These are phyloP conservation scores for Agonopterix alstromeriana DNA, from an alignment of 2,888 invertebrate species.

Conservation along the genomic window DNA sequence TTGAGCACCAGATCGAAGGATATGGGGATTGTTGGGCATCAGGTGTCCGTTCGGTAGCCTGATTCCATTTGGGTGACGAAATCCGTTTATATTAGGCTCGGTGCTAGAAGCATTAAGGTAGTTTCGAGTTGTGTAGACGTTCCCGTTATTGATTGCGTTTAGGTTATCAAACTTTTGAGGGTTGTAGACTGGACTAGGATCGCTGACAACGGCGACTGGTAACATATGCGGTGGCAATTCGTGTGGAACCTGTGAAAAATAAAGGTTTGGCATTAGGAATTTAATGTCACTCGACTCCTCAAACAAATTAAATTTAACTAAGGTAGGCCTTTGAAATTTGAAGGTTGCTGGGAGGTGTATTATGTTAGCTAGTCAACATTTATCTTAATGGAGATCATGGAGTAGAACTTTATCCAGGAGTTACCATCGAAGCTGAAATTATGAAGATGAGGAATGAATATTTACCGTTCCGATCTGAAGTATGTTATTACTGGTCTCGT, in stretches of 20 bases:
- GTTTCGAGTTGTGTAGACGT: conserved; percentile 10
- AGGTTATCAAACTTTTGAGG: conserved; percentile 5
- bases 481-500: conserved; percentile 14
- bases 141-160: conserved; percentile 8
- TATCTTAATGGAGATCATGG: no score
- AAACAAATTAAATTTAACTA: no score
- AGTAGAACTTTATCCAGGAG: no score
- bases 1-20: conserved; percentile 7
- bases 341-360: no score
- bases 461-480: conserved; percentile 27
- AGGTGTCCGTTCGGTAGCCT: conserved; percentile 2
- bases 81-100: background rate
- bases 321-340: no score
- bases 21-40: conserved; percentile 8
- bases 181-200: conserved; percentile 10
- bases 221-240: conserved; percentile 1
- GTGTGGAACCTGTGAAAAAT: no score
- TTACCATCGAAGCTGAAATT: background rate
- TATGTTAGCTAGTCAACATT: no score
- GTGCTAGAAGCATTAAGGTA: conserved; percentile 12
- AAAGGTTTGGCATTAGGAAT: no score
- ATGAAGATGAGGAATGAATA: conserved; percentile 7
- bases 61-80: conserved; percentile 1
- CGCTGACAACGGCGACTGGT: conserved; percentile 7
- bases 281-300: no score